Conservation (phyloP, 2,113 vertebrate genomes). For the Cavia aperea region DNA sequence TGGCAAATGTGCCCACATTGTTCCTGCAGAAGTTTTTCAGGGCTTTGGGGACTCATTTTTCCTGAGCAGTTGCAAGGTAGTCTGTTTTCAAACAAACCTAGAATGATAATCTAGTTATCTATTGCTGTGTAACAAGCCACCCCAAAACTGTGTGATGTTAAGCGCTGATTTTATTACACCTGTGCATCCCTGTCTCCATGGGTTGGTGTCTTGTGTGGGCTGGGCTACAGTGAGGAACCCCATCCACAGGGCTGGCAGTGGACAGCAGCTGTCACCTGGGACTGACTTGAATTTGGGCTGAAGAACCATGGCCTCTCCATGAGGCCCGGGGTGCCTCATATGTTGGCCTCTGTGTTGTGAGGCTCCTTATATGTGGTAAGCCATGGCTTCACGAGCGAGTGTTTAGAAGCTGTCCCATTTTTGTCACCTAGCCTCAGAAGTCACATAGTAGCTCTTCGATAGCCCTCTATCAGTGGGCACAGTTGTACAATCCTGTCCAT, state of each 20-base stretch:
- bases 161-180: not conserved
- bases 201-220: not conserved
- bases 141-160: not conserved
- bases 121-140: not conserved
- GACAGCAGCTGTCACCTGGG: not conserved
- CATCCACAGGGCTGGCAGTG: too few relatives aligned
- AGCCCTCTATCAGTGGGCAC: not conserved
- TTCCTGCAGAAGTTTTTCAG: constrained; percentile 67
- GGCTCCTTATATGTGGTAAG: not conserved
- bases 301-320: not conserved
- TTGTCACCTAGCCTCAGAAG: not conserved
- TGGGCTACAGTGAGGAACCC: not conserved
- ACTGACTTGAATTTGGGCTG: not conserved
- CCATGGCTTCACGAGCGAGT: not conserved
- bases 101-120: constrained; percentile 49
- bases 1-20: constrained; percentile 70
- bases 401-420: not conserved
- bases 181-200: rapidly evolving
- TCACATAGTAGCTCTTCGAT: not conserved
- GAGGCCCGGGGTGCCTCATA: rapidly evolving
- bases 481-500: not conserved
- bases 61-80: constrained; percentile 63
- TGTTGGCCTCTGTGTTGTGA: not conserved
- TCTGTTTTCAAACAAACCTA: constrained; percentile 58
- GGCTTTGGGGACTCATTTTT: constrained; percentile 70